Percentiles rank a stretch among this genome's conserved stretches.
Evolutionary conservation across 2,113 vertebrate genomes (phyloP).

Genomic region (Grantiella picta): DNA sequence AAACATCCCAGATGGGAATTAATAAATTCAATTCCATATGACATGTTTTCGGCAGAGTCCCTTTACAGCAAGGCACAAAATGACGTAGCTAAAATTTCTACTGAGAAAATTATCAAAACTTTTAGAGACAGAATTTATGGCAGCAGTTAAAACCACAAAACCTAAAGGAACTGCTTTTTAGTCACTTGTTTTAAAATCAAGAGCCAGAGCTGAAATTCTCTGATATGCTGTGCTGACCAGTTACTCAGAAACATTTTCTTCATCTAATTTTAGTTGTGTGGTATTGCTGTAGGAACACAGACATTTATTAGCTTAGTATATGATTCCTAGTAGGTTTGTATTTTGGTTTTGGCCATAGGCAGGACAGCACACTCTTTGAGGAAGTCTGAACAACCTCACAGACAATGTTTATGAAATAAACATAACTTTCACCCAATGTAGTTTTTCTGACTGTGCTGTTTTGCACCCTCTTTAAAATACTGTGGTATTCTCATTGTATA

Average conservation of each 20-base stretch:
- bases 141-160: neutral
- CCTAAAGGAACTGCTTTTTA: neutral
- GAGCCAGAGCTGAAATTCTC: neutral
- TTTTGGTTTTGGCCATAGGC: neutral
- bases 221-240: neutral
- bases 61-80: neutral
- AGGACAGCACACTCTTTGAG: neutral
- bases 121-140: neutral
- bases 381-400: neutral
- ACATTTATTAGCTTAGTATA: neutral
- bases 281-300: neutral
- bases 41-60: neutral
- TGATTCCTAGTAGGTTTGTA: neutral
- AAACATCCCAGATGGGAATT: neutral
- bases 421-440: rapidly evolving
- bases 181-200: neutral
- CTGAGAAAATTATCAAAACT: neutral
- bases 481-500: neutral
- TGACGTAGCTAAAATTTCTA: neutral
- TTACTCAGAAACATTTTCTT: neutral
- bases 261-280: neutral
- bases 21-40: neutral
- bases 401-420: neutral
- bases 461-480: neutral
- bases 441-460: neutral